phyloP scores from a whole-genome alignment of 2,888 invertebrate genomes.

The Eupithecia pulchellata region DNA sequence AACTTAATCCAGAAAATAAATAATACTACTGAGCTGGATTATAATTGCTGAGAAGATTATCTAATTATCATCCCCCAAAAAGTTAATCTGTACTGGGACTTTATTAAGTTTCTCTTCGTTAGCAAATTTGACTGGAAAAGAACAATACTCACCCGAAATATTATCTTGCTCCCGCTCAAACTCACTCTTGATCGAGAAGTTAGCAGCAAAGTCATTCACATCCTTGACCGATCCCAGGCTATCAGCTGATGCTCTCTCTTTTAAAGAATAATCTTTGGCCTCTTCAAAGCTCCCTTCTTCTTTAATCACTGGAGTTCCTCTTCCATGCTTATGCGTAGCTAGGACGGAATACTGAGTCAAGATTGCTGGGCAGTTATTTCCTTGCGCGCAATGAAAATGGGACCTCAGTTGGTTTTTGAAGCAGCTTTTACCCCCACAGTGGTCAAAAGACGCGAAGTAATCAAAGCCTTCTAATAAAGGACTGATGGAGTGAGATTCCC shows the following conservation, averaged over 20 bases:
- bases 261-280: slow-evolving; percentile 82
- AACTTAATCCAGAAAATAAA: not conserved
- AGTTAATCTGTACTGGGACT: not conserved
- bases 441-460: slow-evolving; percentile 87
- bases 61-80: not conserved
- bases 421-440: slow-evolving; percentile 80
- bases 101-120: not conserved
- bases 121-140: slow-evolving; percentile 1
- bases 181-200: slow-evolving; percentile 81
- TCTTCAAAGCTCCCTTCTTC: slow-evolving; percentile 75
- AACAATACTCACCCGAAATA: slow-evolving; percentile 76
- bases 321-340: slow-evolving; percentile 81
- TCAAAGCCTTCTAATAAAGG: slow-evolving; percentile 94
- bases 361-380: slow-evolving; percentile 79
- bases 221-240: slow-evolving; percentile 74
- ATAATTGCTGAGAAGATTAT: too few relatives aligned
- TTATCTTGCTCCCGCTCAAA: slow-evolving; percentile 80
- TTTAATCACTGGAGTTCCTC: slow-evolving; percentile 76
- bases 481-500: slow-evolving; percentile 93
- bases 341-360: slow-evolving; percentile 80
- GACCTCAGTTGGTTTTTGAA: slow-evolving; percentile 79
- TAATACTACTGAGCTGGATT: not conserved
- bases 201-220: slow-evolving; percentile 68
- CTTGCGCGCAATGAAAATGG: slow-evolving; percentile 82
- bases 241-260: slow-evolving; percentile 78